Percentiles rank a stretch among this genome's conserved stretches.
phyloP scores from a whole-genome alignment of 2,797 vertebrate genomes.

The Iguana delicatissima region DNA sequence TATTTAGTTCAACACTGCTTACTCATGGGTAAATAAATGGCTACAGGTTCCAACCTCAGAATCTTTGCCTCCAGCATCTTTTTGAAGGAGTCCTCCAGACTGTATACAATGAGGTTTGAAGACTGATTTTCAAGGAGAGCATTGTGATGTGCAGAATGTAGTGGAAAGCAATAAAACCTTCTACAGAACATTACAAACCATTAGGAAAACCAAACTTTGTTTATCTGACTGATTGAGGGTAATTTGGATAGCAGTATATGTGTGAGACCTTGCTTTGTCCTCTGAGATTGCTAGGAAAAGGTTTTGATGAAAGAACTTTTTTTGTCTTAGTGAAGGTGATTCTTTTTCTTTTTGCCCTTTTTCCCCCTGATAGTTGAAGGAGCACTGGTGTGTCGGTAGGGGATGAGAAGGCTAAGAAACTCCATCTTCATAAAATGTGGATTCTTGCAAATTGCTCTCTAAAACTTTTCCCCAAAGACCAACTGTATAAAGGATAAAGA shows the following conservation, averaged over 20 bases:
- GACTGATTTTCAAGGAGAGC: conserved; percentile 18
- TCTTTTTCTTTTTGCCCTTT: too few species aligned
- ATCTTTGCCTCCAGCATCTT: neutral
- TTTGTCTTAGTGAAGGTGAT: conserved; percentile 58
- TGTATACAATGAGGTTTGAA: neutral
- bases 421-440: conserved; percentile 9
- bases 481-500: neutral
- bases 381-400: neutral
- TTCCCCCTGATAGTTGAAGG: neutral
- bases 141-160: conserved; percentile 16
- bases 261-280: conserved; percentile 54
- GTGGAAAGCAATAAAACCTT: conserved; percentile 33
- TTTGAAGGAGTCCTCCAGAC: conserved; percentile 19
- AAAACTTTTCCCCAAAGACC: neutral
- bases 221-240: conserved; percentile 37
- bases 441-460: neutral
- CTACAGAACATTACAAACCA: conserved; percentile 40
- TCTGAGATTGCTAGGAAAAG: conserved; percentile 40
- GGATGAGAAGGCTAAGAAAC: neutral
- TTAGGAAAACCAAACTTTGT: conserved; percentile 39
- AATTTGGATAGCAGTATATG: conserved; percentile 36
- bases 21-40: neutral
- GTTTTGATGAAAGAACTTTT: conserved; percentile 54
- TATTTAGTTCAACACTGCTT: neutral
- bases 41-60: neutral